Evolutionary conservation across 1,140 invertebrate genomes (phyloP).

Genomic region (Nymphalis io): DNA sequence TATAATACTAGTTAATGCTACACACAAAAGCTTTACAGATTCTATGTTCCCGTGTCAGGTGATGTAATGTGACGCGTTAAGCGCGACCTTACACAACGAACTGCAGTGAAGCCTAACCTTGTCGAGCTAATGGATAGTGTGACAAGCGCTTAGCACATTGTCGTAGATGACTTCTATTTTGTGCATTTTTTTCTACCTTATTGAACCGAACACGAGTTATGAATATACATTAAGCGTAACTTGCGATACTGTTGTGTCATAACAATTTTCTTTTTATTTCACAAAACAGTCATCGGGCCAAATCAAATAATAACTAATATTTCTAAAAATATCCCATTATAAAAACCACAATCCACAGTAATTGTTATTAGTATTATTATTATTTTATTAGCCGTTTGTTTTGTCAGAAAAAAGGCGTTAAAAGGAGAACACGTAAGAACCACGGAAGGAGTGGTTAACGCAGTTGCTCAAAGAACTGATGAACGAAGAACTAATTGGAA

Average conservation of each 20-base stretch:
- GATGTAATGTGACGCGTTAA: not conserved
- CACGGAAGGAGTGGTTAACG: no score
- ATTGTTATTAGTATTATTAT: no score
- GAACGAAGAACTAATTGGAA: no score
- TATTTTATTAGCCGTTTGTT: no score
- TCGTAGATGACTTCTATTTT: not conserved
- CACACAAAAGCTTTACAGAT: not conserved
- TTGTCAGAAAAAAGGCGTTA: no score
- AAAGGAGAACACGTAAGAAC: no score
- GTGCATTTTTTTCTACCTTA: not conserved
- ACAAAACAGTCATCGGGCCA: no score
- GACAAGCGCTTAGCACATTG: slow-evolving; percentile 3
- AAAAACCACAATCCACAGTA: no score
- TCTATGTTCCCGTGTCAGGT: not conserved
- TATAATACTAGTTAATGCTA: not conserved
- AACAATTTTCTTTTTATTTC: no score
- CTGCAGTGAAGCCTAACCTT: not conserved
- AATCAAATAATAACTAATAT: no score
- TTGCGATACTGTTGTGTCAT: not conserved
- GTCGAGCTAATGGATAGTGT: slow-evolving; percentile 6
- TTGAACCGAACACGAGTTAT: not conserved
- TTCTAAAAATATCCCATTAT: no score
- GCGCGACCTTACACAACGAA: not conserved
- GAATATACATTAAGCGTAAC: not conserved
- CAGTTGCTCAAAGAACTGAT: no score